Percentiles rank a stretch among this genome's conserved stretches.
These are phyloP conservation scores for Cataglyphis altisquamis DNA, from an alignment of 2,888 invertebrate genomes.

Conservation along the genomic window DNA sequence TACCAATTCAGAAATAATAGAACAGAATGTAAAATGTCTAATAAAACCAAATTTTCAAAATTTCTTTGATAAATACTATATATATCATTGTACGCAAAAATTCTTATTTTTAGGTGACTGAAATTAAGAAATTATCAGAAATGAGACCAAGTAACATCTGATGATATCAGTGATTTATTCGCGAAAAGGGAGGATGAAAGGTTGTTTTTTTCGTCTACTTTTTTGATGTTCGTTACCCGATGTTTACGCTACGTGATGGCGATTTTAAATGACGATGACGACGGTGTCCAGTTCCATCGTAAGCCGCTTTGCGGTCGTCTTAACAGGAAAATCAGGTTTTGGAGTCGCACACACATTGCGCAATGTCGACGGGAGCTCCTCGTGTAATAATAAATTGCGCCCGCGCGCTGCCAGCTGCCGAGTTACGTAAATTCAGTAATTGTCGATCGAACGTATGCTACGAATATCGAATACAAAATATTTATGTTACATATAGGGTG, in stretches of 20 bases:
- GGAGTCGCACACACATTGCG: slow-evolving; percentile 42
- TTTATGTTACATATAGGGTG: slow-evolving; percentile 19
- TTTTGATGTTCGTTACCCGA: slow-evolving; percentile 21
- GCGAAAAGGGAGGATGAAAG: neutral
- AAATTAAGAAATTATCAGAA: slow-evolving; percentile 1
- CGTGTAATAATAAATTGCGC: slow-evolving; percentile 45
- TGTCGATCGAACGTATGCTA: slow-evolving; percentile 29
- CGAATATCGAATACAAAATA: slow-evolving; percentile 24
- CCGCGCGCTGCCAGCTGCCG: slow-evolving; percentile 24
- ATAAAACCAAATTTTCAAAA: neutral
- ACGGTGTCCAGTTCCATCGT: slow-evolving; percentile 34
- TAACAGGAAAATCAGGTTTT: slow-evolving; percentile 55
- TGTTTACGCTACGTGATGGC: slow-evolving; percentile 47
- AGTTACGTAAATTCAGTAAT: slow-evolving; percentile 55
- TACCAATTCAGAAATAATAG: neutral
- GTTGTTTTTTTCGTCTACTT: neutral
- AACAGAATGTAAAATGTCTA: neutral
- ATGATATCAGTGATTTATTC: slow-evolving; percentile 34
- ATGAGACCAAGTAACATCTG: neutral
- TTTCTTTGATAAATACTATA: neutral
- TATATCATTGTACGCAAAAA: neutral
- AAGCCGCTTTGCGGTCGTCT: slow-evolving; percentile 46
- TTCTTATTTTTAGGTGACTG: neutral
- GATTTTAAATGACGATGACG: slow-evolving; percentile 38
- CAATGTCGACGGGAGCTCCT: slow-evolving; percentile 36